Evolutionary conservation across 2,888 invertebrate species (phyloP).

Genomic region (Psylliodes chrysocephalus): DNA sequence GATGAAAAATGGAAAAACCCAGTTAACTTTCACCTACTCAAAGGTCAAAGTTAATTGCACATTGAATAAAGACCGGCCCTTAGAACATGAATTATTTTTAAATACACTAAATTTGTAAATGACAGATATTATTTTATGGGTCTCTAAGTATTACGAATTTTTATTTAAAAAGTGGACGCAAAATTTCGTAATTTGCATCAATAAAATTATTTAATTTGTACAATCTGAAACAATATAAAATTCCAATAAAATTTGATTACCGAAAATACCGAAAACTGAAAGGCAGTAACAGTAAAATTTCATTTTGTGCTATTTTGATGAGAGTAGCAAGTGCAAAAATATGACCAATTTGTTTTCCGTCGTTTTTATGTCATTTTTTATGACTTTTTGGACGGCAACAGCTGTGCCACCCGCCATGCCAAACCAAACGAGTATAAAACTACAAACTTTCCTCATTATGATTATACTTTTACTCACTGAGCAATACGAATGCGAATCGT

Average conservation of each 20-base stretch:
- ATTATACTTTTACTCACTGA: constrained; percentile 10
- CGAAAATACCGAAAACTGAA: background rate
- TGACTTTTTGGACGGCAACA: constrained; percentile 51
- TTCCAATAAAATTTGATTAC: background rate
- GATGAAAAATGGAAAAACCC: too few relatives aligned
- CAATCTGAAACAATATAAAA: background rate
- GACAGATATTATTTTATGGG: too few relatives aligned
- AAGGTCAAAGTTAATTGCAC: too few relatives aligned
- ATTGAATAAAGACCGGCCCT: too few relatives aligned
- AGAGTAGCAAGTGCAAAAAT: constrained; percentile 43
- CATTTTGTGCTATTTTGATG: constrained; percentile 50
- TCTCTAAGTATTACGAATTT: too few relatives aligned
- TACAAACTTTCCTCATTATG: constrained; percentile 14
- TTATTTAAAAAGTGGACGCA: too few relatives aligned
- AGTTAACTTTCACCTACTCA: too few relatives aligned
- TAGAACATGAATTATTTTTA: too few relatives aligned
- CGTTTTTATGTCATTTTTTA: constrained; percentile 56
- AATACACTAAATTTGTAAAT: too few relatives aligned
- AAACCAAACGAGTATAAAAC: constrained; percentile 8
- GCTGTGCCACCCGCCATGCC: constrained; percentile 39
- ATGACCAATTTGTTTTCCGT: constrained; percentile 52
- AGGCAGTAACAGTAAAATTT: constrained; percentile 11
- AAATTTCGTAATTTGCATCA: too few relatives aligned
- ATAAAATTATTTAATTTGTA: background rate
- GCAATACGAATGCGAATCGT: background rate